Percentiles rank a stretch among this genome's conserved stretches.
Conservation (phyloP, 2,888 invertebrate species). For the Rhorus exstirpatorius region DNA sequence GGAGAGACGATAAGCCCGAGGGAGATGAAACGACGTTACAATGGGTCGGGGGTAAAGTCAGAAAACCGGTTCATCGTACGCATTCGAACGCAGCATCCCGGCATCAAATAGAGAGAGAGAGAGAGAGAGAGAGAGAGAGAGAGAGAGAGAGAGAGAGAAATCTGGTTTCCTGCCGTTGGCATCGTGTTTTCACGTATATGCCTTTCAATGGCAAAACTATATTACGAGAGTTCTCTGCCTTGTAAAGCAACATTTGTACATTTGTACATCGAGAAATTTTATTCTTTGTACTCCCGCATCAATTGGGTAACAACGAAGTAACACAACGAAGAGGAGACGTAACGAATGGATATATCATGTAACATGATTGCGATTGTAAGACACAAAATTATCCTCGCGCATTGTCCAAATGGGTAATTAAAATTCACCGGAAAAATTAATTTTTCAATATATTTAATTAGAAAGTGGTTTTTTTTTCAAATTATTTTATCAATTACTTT, state of each 20-base stretch:
- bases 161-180: slow-evolving; percentile 66
- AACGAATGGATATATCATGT: background rate
- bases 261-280: slow-evolving; percentile 23
- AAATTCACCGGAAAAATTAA: too few relatives aligned
- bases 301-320: slow-evolving; percentile 16
- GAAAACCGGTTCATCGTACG: slow-evolving; percentile 74
- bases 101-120: slow-evolving; percentile 26
- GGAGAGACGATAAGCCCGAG: slow-evolving; percentile 41
- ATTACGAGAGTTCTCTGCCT: slow-evolving; percentile 28
- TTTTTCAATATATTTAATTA: too few relatives aligned
- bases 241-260: slow-evolving; percentile 50
- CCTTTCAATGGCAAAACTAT: slow-evolving; percentile 33
- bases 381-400: background rate
- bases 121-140: slow-evolving; percentile 2
- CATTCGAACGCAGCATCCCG: slow-evolving; percentile 58
- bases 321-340: background rate
- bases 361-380: background rate
- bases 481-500: too few relatives aligned
- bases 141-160: background rate
- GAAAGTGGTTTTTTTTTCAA: too few relatives aligned
- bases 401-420: too few relatives aligned
- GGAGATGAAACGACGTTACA: slow-evolving; percentile 49
- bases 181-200: slow-evolving; percentile 45
- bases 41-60: slow-evolving; percentile 66
- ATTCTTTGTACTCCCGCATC: slow-evolving; percentile 40